Conservation (phyloP, 2,888 invertebrate genomes). For the Ceramica pisi region DNA sequence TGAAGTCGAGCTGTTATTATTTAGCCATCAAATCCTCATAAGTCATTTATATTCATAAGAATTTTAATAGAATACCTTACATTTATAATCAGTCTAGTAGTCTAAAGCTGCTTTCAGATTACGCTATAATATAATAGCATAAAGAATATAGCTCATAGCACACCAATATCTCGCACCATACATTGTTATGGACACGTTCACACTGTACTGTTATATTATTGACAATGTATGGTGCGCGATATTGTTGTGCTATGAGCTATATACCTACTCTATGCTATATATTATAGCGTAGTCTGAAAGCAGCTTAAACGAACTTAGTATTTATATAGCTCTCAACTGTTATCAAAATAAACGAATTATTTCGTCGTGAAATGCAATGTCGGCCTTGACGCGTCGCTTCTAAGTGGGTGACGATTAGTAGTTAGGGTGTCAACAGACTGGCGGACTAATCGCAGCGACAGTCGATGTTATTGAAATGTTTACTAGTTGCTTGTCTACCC, state of each 20-base stretch:
- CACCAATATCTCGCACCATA: too few relatives aligned
- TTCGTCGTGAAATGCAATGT: constrained; percentile 17
- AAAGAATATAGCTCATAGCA: too few relatives aligned
- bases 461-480: constrained; percentile 7
- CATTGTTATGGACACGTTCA: too few relatives aligned
- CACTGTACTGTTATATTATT: too few relatives aligned
- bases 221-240: too few relatives aligned
- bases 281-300: too few relatives aligned
- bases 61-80: neutral
- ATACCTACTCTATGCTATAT: too few relatives aligned
- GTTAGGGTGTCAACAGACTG: constrained; percentile 19
- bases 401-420: constrained; percentile 35
- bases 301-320: neutral
- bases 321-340: neutral
- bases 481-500: neutral
- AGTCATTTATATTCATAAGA: neutral
- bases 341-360: constrained; percentile 6
- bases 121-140: too few relatives aligned
- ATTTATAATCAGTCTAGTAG: neutral
- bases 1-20: too few relatives aligned
- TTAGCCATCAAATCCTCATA: too few relatives aligned
- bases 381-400: constrained; percentile 40
- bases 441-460: constrained; percentile 34
- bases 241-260: too few relatives aligned
- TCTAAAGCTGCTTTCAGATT: too few relatives aligned